phyloP scores from a whole-genome alignment of 2,888 invertebrate species.

The Protodeltote pygarga region DNA sequence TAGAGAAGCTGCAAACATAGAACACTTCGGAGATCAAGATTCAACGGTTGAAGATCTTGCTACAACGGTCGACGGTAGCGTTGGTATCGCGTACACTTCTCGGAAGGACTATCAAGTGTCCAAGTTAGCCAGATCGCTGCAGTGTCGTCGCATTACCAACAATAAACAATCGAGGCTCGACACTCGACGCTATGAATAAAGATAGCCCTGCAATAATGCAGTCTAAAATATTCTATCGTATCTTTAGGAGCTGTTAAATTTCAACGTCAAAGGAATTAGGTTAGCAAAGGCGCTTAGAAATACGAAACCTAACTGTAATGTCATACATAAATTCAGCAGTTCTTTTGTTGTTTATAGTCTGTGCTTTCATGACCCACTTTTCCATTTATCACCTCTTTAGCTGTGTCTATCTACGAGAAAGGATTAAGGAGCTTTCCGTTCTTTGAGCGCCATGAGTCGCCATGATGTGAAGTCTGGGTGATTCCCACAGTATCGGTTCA shows the following conservation, averaged over 20 bases:
- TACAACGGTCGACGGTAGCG: conserved; percentile 8
- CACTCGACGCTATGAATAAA: neutral
- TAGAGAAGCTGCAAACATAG: neutral
- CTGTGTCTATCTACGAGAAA: no score
- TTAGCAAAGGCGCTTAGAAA: no score
- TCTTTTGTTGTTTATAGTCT: no score
- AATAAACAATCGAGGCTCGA: neutral
- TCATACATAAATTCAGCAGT: no score
- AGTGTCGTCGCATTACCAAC: neutral
- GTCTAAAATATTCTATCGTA: neutral
- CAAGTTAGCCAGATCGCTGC: conserved; percentile 9
- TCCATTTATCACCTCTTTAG: no score
- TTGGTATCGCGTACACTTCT: conserved; percentile 39
- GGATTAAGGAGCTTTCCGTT: no score
- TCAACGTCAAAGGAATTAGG: no score
- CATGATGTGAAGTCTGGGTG: neutral
- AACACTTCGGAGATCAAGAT: neutral
- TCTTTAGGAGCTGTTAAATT: no score
- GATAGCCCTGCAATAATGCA: neutral
- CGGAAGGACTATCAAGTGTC: conserved; percentile 45
- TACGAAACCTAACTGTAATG: no score
- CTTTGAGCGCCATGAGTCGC: no score
- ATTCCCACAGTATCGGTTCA: conserved; percentile 8
- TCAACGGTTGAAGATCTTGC: neutral
- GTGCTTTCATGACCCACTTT: no score